These are phyloP conservation scores for Echeneis naucrates DNA, from an alignment of 2,797 vertebrate species.

Conservation along the genomic window DNA sequence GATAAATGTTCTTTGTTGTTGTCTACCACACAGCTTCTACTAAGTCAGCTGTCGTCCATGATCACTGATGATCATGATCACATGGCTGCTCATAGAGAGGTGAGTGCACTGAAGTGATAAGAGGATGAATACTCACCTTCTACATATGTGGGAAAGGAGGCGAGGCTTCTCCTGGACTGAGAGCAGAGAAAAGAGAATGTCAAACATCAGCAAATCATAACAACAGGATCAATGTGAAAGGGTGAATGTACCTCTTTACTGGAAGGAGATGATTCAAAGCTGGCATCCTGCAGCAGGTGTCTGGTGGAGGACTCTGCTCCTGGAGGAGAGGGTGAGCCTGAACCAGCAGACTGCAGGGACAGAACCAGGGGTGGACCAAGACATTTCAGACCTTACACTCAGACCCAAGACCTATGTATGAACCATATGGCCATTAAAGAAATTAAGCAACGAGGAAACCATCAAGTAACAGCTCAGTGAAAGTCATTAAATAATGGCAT, in stretches of 20 bases:
- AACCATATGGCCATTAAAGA: not conserved
- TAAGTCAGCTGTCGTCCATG: too few species aligned
- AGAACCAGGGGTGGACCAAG: not conserved
- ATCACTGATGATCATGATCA: too few species aligned
- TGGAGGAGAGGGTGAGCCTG: conserved; percentile 89
- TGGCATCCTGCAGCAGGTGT: conserved; percentile 88
- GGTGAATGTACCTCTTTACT: conserved; percentile 87
- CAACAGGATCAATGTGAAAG: not conserved
- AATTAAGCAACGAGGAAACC: not conserved
- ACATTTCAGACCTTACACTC: not conserved
- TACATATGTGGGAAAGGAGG: conserved; percentile 96
- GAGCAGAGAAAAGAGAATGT: conserved; percentile 57
- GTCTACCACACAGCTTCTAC: too few species aligned
- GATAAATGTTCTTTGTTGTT: too few species aligned
- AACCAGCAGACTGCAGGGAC: conserved; percentile 89
- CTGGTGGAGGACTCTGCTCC: conserved; percentile 92
- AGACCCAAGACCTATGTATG: not conserved
- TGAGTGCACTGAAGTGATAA: too few species aligned
- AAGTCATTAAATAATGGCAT: too few species aligned
- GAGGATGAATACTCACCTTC: conserved; percentile 97
- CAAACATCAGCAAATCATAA: not conserved
- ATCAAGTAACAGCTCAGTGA: too few species aligned
- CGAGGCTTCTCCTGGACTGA: conserved; percentile 94
- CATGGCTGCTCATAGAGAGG: too few species aligned
- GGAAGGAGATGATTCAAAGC: conserved; percentile 83